Evolutionary conservation across 2,797 vertebrate species (phyloP).

Genomic region (Smutsia gigantea): DNA sequence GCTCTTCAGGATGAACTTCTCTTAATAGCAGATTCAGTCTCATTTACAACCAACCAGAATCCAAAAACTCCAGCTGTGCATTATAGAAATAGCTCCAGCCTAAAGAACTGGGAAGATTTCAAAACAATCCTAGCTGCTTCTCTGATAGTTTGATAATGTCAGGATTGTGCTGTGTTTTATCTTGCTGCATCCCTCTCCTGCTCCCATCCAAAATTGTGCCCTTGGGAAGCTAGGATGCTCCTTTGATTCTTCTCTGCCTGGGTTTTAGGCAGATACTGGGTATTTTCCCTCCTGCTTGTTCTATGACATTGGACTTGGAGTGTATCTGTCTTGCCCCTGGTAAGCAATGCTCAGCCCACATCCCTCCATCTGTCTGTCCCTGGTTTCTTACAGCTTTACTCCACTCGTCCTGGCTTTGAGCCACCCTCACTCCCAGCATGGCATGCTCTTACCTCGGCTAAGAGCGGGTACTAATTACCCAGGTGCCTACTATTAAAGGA

Average conservation of each 20-base stretch:
- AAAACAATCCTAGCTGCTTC: no score
- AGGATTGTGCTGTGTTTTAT: fast-evolving
- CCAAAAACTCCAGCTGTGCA: neutral
- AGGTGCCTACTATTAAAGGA: neutral
- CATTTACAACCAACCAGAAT: neutral
- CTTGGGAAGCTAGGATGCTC: neutral
- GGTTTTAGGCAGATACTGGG: neutral
- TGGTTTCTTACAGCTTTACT: no score
- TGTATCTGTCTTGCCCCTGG: fast-evolving
- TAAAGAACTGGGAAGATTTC: neutral
- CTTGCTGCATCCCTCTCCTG: fast-evolving
- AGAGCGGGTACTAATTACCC: neutral
- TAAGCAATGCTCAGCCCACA: fast-evolving
- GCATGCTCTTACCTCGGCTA: neutral
- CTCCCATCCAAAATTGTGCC: fast-evolving
- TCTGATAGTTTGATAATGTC: fast-evolving
- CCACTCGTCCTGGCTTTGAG: neutral
- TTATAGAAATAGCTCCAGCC: neutral
- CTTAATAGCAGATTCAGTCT: neutral
- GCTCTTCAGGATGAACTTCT: neutral
- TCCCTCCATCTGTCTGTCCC: neutral
- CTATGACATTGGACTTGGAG: fast-evolving
- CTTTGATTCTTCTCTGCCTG: neutral
- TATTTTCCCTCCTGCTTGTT: fast-evolving
- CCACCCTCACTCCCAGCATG: fast-evolving